phyloP scores from a whole-genome alignment of 2,888 invertebrate genomes.

The Anodontia alba region DNA sequence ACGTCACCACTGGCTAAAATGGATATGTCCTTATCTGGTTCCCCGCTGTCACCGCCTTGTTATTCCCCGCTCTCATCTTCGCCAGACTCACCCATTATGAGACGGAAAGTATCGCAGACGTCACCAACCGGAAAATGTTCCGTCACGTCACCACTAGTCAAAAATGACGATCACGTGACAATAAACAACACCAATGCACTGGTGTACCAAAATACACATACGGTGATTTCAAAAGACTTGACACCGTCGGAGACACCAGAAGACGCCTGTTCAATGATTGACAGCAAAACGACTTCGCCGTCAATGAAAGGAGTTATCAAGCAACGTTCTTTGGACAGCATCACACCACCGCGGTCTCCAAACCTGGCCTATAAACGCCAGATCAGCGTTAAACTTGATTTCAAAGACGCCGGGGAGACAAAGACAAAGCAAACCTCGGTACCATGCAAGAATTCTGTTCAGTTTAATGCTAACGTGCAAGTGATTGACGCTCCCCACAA shows the following conservation, averaged over 20 bases:
- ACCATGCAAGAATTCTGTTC: neutral
- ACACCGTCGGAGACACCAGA: neutral
- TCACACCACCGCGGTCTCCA: neutral
- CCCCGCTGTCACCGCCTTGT: neutral
- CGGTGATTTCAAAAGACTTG: too few species aligned
- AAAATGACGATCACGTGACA: neutral
- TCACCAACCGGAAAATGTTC: neutral
- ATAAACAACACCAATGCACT: neutral
- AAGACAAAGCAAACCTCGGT: neutral
- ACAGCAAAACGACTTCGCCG: neutral
- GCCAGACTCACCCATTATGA: neutral
- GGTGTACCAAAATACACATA: neutral
- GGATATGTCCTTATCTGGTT: neutral
- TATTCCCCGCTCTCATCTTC: neutral
- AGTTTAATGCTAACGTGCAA: neutral
- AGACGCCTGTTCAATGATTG: too few species aligned
- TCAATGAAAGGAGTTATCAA: neutral
- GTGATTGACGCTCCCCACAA: neutral
- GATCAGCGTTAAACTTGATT: neutral
- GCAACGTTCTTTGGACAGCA: neutral
- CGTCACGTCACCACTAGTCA: neutral
- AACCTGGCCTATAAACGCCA: neutral
- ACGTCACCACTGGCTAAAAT: neutral
- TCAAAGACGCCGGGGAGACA: neutral
- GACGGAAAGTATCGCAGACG: neutral